Percentiles rank a stretch among this genome's conserved stretches.
Evolutionary conservation across 1,140 invertebrate genomes (phyloP).

Genomic region (Drosophila mojavensis): DNA sequence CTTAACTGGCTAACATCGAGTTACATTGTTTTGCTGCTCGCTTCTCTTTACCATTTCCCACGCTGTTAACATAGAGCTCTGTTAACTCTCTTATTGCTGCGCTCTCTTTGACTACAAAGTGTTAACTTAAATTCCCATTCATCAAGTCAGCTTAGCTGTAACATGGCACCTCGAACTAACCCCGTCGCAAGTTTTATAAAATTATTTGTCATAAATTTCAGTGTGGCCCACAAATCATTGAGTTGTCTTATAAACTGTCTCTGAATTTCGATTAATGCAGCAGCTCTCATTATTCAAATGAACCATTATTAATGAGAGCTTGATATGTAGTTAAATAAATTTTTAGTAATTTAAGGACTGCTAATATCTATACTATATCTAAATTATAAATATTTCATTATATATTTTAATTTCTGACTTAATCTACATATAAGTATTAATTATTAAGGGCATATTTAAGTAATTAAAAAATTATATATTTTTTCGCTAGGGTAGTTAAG

Average conservation of each 20-base stretch:
- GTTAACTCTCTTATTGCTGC: slow-evolving; percentile 5
- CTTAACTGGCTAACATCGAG: slow-evolving; percentile 4
- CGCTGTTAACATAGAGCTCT: neutral
- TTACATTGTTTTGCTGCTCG: neutral
- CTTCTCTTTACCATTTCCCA: neutral
- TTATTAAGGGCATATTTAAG: too few species aligned
- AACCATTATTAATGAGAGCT: too few species aligned
- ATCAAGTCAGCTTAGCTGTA: slow-evolving; percentile 33
- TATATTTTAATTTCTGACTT: too few species aligned
- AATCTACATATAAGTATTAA: too few species aligned
- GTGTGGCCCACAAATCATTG: slow-evolving; percentile 35
- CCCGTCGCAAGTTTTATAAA: slow-evolving; percentile 18
- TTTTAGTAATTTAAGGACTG: too few species aligned
- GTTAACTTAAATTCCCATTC: neutral
- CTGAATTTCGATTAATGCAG: slow-evolving; percentile 45
- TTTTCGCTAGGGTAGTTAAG: too few species aligned
- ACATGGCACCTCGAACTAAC: neutral
- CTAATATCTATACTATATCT: too few species aligned
- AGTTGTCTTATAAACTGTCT: slow-evolving; percentile 27
- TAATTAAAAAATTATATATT: too few species aligned
- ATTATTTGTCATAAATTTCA: slow-evolving; percentile 30
- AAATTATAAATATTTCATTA: too few species aligned
- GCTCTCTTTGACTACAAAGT: slow-evolving; percentile 38
- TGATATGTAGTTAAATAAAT: too few species aligned
- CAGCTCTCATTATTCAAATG: slow-evolving; percentile 27